phyloP scores from a whole-genome alignment of 1,140 invertebrate genomes.

The Temnothorax longispinosus region DNA sequence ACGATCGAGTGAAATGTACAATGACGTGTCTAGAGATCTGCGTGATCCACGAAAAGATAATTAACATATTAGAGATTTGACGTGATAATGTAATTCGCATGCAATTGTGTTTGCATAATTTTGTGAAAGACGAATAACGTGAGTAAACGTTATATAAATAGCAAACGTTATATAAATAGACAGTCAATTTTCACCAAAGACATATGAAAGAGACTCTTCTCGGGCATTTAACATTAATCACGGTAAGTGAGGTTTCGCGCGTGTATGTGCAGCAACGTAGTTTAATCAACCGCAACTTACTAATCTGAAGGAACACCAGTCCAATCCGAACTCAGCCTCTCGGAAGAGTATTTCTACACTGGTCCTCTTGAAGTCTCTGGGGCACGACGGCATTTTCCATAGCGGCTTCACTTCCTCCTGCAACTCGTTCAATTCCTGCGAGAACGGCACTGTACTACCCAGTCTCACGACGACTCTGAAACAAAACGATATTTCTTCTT shows the following conservation, averaged over 20 bases:
- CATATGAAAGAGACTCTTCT: background rate
- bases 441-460: conserved; percentile 92
- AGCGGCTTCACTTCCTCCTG: conserved; percentile 94
- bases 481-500: conserved; percentile 56
- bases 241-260: background rate
- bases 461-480: conserved; percentile 92
- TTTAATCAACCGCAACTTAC: conserved; percentile 83
- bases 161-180: too few species aligned
- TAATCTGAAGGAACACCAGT: conserved; percentile 96
- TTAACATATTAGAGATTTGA: background rate
- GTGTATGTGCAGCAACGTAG: too few species aligned
- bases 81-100: background rate
- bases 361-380: conserved; percentile 93
- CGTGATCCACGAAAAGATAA: background rate
- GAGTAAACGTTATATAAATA: background rate
- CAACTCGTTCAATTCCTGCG: conserved; percentile 90
- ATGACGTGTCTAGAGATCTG: background rate
- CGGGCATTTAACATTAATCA: background rate
- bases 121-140: conserved; percentile 1
- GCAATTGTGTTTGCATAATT: conserved; percentile 20
- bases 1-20: background rate
- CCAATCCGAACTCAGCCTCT: conserved; percentile 91
- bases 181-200: background rate
- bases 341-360: conserved; percentile 94
- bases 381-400: conserved; percentile 91